Evolutionary conservation across 2,113 vertebrate genomes (phyloP).

Genomic region (Eubucco bourcierii): DNA sequence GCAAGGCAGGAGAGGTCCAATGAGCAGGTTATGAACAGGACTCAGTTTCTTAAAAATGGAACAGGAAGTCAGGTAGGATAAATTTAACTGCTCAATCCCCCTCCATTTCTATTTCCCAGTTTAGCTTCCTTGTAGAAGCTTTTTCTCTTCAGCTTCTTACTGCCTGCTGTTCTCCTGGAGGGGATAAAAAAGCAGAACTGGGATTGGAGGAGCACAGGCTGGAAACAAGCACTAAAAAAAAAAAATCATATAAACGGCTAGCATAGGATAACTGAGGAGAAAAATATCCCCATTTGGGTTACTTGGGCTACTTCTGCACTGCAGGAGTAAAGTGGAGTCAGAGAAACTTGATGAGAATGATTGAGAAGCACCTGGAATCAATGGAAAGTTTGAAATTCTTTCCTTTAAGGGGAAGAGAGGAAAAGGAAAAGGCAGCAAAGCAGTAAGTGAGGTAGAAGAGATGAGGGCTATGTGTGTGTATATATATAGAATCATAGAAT

Average conservation of each 20-base stretch:
- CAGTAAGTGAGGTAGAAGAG: background rate
- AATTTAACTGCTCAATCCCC: background rate
- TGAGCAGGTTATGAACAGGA: background rate
- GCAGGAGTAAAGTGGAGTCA: background rate
- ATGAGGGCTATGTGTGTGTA: background rate
- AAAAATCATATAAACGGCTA: background rate
- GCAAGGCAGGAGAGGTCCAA: background rate
- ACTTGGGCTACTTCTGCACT: background rate
- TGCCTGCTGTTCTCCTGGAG: background rate
- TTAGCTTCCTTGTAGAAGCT: background rate
- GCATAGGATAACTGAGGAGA: background rate
- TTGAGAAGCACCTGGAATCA: background rate
- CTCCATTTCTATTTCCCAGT: background rate
- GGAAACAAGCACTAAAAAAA: background rate
- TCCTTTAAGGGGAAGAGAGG: background rate
- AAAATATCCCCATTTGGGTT: background rate
- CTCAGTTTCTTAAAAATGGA: background rate
- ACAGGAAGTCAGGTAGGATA: background rate
- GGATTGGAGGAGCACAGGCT: background rate
- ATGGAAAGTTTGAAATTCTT: background rate
- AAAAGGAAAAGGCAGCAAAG: background rate
- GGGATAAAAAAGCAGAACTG: background rate
- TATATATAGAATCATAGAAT: no score
- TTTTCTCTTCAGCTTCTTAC: background rate
- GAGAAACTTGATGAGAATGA: background rate